Percentiles rank a stretch among this genome's conserved stretches.
Evolutionary conservation across 2,797 vertebrate species (phyloP).

Genomic region (Betta splendens): DNA sequence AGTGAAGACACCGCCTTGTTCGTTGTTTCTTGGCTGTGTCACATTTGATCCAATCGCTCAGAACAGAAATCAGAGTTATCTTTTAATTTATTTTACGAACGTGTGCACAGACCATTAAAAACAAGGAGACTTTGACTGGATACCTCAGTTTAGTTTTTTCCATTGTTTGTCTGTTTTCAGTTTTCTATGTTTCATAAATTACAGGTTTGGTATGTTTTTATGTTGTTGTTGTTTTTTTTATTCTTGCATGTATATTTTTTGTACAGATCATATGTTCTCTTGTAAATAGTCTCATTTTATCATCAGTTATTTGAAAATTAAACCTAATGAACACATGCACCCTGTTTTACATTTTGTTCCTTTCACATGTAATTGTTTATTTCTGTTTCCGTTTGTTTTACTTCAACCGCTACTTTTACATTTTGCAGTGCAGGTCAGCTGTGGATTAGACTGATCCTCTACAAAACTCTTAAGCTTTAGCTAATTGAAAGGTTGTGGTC

Average conservation of each 20-base stretch:
- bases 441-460: background rate
- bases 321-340: slow-evolving; percentile 87
- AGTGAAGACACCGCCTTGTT: background rate
- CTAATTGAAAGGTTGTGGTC: too few species aligned
- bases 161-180: slow-evolving; percentile 61
- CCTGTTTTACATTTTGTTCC: slow-evolving; percentile 43
- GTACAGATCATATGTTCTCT: slow-evolving; percentile 92
- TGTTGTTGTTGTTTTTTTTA: too few species aligned
- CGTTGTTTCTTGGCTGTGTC: slow-evolving; percentile 4
- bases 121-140: slow-evolving; percentile 82
- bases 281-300: slow-evolving; percentile 98
- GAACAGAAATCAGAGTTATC: slow-evolving; percentile 27
- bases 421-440: too few species aligned
- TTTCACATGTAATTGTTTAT: too few species aligned
- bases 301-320: slow-evolving; percentile 97
- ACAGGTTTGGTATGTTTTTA: slow-evolving; percentile 63
- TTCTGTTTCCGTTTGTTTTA: slow-evolving; percentile 4
- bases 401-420: background rate
- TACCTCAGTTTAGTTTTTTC: slow-evolving; percentile 78
- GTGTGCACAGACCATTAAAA: slow-evolving; percentile 60
- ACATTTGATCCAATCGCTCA: background rate
- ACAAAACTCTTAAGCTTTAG: too few species aligned
- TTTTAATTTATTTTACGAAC: slow-evolving; percentile 63
- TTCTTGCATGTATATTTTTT: slow-evolving; percentile 99
- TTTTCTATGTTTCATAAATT: slow-evolving; percentile 81